phyloP scores from a whole-genome alignment of 2,797 vertebrate species.

The Acanthis flammea region DNA sequence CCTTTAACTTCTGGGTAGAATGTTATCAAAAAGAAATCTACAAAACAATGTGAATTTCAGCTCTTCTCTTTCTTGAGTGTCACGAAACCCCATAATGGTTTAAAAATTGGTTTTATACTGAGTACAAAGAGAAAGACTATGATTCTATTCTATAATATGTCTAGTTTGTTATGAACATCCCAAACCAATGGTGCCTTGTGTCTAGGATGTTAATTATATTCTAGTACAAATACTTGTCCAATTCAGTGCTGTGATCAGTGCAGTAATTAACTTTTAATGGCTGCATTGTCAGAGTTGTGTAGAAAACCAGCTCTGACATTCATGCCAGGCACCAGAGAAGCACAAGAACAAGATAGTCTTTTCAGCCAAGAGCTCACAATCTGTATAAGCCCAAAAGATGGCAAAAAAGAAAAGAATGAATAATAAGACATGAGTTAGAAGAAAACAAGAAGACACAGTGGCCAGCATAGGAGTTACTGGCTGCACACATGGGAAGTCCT shows the following conservation, averaged over 20 bases:
- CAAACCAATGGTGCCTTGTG: neutral
- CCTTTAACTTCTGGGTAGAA: neutral
- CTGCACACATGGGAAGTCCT: neutral
- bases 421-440: neutral
- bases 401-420: neutral
- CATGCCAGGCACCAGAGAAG: neutral
- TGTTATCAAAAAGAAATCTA: neutral
- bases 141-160: neutral
- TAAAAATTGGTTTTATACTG: neutral
- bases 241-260: neutral
- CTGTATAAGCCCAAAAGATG: neutral
- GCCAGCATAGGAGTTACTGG: neutral
- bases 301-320: neutral
- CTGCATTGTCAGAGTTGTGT: neutral
- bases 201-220: neutral
- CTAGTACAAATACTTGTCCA: neutral
- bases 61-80: neutral
- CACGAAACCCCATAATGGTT: neutral
- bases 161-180: neutral
- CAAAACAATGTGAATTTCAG: neutral
- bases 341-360: neutral
- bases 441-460: neutral
- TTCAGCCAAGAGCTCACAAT: neutral
- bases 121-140: neutral
- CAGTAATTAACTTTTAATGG: neutral